phyloP scores from a whole-genome alignment of 2,888 invertebrate genomes.

The Ormyrus labotus region DNA sequence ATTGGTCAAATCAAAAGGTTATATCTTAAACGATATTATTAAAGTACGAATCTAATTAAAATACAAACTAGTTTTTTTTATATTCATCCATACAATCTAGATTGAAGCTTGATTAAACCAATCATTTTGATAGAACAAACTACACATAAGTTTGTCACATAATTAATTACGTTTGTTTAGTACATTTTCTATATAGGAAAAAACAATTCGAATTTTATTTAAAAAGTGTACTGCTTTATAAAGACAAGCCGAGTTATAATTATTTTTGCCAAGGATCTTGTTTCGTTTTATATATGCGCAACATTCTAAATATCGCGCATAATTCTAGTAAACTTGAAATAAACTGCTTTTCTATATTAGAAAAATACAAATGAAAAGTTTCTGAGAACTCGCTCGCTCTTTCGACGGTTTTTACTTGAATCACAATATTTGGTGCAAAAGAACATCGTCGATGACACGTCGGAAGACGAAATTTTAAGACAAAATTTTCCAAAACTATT shows the following conservation, averaged over 20 bases:
- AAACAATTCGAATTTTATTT: background rate
- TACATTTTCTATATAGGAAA: background rate
- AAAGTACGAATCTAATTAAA: background rate
- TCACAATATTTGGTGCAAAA: constrained; percentile 38
- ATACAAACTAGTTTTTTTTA: background rate
- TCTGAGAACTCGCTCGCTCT: constrained; percentile 27
- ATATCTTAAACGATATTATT: background rate
- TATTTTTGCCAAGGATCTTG: background rate
- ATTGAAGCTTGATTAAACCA: background rate
- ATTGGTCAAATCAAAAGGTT: constrained; percentile 7
- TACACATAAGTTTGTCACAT: background rate
- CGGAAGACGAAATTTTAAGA: constrained; percentile 43
- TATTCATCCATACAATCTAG: background rate
- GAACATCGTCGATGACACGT: constrained; percentile 22
- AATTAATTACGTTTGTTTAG: constrained; percentile 15
- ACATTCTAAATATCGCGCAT: background rate
- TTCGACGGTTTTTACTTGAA: constrained; percentile 38
- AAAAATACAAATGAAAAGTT: constrained; percentile 46
- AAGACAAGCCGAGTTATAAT: constrained; percentile 5
- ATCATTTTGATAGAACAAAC: background rate
- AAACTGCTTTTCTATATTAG: constrained; percentile 27
- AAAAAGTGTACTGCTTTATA: constrained; percentile 20
- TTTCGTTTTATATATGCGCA: constrained; percentile 4
- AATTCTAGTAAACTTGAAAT: constrained; percentile 18
- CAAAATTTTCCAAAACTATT: constrained; percentile 26